Evolutionary conservation across 2,797 vertebrate genomes (phyloP).

Genomic region (Lophius americanus): DNA sequence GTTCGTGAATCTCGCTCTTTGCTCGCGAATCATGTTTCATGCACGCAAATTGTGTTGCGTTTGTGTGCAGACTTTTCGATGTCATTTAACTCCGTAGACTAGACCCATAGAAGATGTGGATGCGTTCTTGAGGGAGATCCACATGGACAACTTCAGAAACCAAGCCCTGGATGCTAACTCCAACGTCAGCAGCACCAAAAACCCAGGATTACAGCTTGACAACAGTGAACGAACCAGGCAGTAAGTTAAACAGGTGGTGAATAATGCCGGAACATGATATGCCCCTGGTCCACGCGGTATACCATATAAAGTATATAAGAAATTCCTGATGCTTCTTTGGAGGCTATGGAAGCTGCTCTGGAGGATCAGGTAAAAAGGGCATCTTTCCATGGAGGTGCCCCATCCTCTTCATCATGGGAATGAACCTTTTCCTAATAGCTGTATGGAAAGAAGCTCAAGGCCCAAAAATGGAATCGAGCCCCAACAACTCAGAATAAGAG

Average conservation of each 20-base stretch:
- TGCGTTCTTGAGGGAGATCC: background rate
- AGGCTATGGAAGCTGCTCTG: background rate
- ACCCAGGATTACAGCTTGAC: background rate
- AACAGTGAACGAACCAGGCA: background rate
- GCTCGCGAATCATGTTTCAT: no score
- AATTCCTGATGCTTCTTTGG: background rate
- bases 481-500: background rate
- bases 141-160: background rate
- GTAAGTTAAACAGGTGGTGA: background rate
- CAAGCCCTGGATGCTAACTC: background rate
- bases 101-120: background rate
- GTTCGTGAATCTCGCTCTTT: no score
- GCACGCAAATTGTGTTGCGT: background rate
- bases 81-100: background rate
- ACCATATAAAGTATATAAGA: background rate
- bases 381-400: background rate
- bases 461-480: background rate
- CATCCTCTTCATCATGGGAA: slow-evolving; percentile 1
- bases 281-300: background rate
- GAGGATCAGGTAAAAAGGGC: slow-evolving; percentile 1
- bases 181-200: background rate
- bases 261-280: background rate
- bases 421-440: slow-evolving; percentile 1
- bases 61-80: background rate
- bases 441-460: background rate